Conservation (phyloP, 2,797 vertebrate species). For the Trematomus bernacchii region DNA sequence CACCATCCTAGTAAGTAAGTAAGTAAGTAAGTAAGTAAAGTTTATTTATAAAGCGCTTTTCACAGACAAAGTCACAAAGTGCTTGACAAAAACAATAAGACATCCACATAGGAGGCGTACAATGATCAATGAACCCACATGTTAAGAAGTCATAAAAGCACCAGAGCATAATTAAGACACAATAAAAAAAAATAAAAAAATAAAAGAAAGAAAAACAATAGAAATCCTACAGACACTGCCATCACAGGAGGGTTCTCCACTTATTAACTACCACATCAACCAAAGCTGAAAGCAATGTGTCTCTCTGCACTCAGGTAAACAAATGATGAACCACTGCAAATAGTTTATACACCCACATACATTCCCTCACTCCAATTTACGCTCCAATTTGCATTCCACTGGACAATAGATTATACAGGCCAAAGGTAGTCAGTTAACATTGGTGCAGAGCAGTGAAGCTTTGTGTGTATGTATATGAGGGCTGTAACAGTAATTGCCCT, state of each 20-base stretch:
- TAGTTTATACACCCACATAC: constrained; percentile 10
- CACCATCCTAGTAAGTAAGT: too few species aligned
- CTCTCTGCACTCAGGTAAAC: constrained; percentile 19
- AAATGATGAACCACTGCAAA: constrained; percentile 1
- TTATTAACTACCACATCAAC: constrained; percentile 17
- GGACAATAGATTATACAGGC: not conserved
- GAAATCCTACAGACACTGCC: not conserved
- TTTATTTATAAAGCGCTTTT: too few species aligned
- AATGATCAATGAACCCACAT: too few species aligned
- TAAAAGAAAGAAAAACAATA: too few species aligned
- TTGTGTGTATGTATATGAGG: not conserved
- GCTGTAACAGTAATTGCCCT: constrained; percentile 3
- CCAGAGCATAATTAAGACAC: too few species aligned
- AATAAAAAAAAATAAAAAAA: too few species aligned
- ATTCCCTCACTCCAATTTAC: not conserved
- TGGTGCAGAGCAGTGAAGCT: not conserved
- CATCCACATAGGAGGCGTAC: too few species aligned
- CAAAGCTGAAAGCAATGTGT: constrained; percentile 7
- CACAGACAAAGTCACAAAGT: too few species aligned
- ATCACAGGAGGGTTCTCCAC: constrained; percentile 10
- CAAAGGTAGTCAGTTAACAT: not conserved
- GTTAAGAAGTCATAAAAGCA: too few species aligned
- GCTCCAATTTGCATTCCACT: not conserved
- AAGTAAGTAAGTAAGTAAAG: too few species aligned
- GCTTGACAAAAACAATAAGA: too few species aligned